These are phyloP conservation scores for Magallana nippona DNA, from an alignment of 2,888 invertebrate species.

Conservation along the genomic window DNA sequence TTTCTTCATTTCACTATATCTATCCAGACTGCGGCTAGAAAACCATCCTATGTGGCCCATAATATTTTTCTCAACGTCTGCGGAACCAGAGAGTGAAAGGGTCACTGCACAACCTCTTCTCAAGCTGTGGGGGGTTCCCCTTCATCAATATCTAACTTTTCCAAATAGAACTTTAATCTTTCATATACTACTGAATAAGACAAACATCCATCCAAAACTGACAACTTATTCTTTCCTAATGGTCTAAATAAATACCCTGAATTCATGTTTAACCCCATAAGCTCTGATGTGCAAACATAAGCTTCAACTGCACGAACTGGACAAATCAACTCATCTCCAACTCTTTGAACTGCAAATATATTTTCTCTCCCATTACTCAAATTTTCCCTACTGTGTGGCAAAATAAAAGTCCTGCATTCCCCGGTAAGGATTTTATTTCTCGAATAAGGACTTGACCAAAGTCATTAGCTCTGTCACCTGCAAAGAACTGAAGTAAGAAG, in stretches of 20 bases:
- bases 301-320: constrained; percentile 14
- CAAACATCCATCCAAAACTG: constrained; percentile 27
- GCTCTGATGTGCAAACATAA: neutral
- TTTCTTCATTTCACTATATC: constrained; percentile 15
- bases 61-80: constrained; percentile 13
- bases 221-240: neutral
- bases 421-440: constrained; percentile 41
- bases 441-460: constrained; percentile 35
- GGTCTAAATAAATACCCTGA: constrained; percentile 41
- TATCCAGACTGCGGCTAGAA: neutral
- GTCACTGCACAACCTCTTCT: constrained; percentile 41
- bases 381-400: constrained; percentile 46
- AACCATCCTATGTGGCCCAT: constrained; percentile 34
- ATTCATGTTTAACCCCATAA: neutral
- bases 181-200: constrained; percentile 27
- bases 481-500: constrained; percentile 30
- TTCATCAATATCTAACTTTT: neutral
- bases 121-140: constrained; percentile 39
- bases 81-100: neutral
- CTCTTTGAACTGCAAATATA: neutral
- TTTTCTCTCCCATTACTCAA: constrained; percentile 39
- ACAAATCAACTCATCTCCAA: neutral
- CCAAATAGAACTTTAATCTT: constrained; percentile 33
- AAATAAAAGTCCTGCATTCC: constrained; percentile 37
- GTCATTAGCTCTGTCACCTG: constrained; percentile 27